Evolutionary conservation across 2,113 vertebrate species (phyloP).

Genomic region (Planiliza haematocheilus): DNA sequence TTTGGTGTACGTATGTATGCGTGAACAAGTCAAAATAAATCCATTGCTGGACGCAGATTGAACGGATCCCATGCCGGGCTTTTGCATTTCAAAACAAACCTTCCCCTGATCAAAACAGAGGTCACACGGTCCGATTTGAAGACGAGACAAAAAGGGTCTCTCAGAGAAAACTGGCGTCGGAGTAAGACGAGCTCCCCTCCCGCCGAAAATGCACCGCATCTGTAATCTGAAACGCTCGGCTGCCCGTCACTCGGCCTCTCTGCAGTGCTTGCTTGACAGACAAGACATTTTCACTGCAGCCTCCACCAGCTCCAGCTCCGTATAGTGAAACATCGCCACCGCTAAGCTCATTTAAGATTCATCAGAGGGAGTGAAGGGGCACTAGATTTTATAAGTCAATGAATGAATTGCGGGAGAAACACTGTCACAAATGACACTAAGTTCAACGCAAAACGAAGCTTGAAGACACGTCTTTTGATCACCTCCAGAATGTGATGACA

Average conservation of each 20-base stretch:
- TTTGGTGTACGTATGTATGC: too few species aligned
- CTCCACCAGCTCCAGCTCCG: slow-evolving; percentile 4
- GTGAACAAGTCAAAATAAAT: too few species aligned
- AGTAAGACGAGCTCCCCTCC: slow-evolving; percentile 23
- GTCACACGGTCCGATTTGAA: not conserved
- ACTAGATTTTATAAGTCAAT: not conserved
- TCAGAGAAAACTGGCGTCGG: not conserved
- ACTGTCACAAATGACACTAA: not conserved
- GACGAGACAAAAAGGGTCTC: not conserved
- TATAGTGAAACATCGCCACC: slow-evolving; percentile 10
- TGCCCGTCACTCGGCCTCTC: slow-evolving; percentile 33
- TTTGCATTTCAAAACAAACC: too few species aligned
- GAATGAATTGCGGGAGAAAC: not conserved
- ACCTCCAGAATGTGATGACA: slow-evolving; percentile 33
- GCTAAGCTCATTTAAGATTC: slow-evolving; percentile 27
- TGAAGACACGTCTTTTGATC: not conserved
- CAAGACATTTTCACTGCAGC: slow-evolving; percentile 18
- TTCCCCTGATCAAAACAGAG: slow-evolving; percentile 9
- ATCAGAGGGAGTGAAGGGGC: not conserved
- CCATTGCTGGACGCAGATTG: too few species aligned
- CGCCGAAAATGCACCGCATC: slow-evolving; percentile 14
- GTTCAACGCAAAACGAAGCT: not conserved
- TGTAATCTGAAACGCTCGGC: slow-evolving; percentile 55
- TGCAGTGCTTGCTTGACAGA: slow-evolving; percentile 23
- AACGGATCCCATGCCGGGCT: too few species aligned